phyloP scores from a whole-genome alignment of 2,888 invertebrate species.

The Eupsilia transversa region DNA sequence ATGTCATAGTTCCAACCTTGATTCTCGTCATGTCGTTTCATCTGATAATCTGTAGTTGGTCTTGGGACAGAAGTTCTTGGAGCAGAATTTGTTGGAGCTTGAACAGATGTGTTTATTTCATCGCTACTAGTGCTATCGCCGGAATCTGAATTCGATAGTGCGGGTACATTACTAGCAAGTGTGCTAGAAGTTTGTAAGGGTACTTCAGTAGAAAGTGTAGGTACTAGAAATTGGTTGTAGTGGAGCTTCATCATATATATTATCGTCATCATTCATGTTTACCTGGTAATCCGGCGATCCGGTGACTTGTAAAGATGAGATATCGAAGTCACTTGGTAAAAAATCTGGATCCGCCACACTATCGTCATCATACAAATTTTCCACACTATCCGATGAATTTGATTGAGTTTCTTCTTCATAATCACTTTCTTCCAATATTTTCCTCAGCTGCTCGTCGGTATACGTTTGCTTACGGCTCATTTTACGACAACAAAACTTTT shows the following conservation, averaged over 20 bases:
- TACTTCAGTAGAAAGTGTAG: conserved; percentile 18
- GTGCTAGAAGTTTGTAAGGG: conserved; percentile 18
- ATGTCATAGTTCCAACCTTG: conserved; percentile 37
- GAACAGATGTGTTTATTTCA: conserved; percentile 25
- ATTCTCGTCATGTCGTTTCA: conserved; percentile 28
- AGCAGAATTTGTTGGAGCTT: conserved; percentile 26
- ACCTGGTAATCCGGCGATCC: conserved; percentile 23
- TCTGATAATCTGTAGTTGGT: conserved; percentile 31
- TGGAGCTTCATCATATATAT: conserved; percentile 20
- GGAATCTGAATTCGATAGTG: conserved; percentile 28
- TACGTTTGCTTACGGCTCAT: conserved; percentile 31
- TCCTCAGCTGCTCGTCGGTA: conserved; percentile 26
- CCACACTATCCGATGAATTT: conserved; percentile 29
- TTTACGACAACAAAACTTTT: conserved; percentile 5
- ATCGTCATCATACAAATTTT: conserved; percentile 32
- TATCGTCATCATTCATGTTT: conserved; percentile 34
- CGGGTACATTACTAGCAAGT: conserved; percentile 10
- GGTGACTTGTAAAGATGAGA: conserved; percentile 30
- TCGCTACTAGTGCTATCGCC: conserved; percentile 20
- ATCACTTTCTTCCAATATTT: conserved; percentile 23
- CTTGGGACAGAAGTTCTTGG: conserved; percentile 27
- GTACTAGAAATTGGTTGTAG: conserved; percentile 33
- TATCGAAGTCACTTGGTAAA: conserved; percentile 20
- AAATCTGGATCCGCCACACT: conserved; percentile 25
- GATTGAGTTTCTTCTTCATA: conserved; percentile 27